A percentile compares a stretch with the other conserved stretches of the same genome.
Evolutionary conservation across 1,140 invertebrate species (phyloP).

Genomic region (Aphelenchoides avenae): DNA sequence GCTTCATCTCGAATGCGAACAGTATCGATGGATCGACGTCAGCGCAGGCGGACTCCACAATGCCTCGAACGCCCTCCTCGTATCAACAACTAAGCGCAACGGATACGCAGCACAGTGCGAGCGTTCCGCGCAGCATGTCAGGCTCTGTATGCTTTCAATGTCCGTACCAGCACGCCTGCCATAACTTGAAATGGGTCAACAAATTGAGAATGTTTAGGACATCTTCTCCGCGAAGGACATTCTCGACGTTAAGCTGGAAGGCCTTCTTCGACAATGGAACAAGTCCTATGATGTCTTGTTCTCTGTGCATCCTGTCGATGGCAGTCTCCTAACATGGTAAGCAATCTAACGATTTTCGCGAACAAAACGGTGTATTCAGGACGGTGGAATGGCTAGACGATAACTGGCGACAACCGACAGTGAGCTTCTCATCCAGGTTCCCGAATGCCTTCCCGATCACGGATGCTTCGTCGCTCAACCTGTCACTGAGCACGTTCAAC

Average conservation of each 20-base stretch:
- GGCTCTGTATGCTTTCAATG: conserved; percentile 18
- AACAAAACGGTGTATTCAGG: too few species aligned
- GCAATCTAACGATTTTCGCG: too few species aligned
- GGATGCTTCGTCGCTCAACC: conserved; percentile 93
- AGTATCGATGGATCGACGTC: too few species aligned
- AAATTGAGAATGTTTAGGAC: conserved; percentile 24
- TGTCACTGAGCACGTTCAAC: conserved; percentile 83
- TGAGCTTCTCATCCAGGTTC: conserved; percentile 93
- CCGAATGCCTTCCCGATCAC: conserved; percentile 93
- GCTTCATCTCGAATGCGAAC: too few species aligned
- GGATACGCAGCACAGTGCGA: too few species aligned
- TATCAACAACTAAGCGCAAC: too few species aligned
- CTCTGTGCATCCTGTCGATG: conserved; percentile 95
- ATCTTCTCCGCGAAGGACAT: conserved; percentile 67
- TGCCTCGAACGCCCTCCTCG: too few species aligned
- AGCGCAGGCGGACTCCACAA: too few species aligned
- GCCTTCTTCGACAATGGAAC: conserved; percentile 78
- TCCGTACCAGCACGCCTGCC: conserved; percentile 6
- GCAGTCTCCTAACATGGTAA: conserved; percentile 93
- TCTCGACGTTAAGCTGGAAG: conserved; percentile 88
- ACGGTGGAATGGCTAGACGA: conserved; percentile 95
- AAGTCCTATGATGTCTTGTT: conserved; percentile 91
- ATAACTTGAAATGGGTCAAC: conserved; percentile 15
- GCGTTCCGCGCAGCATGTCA: too few species aligned
- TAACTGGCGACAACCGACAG: conserved; percentile 88